A percentile compares a stretch with the other conserved stretches of the same genome.
phyloP scores from a whole-genome alignment of 2,888 invertebrate genomes.

The Flexamia atlantica region DNA sequence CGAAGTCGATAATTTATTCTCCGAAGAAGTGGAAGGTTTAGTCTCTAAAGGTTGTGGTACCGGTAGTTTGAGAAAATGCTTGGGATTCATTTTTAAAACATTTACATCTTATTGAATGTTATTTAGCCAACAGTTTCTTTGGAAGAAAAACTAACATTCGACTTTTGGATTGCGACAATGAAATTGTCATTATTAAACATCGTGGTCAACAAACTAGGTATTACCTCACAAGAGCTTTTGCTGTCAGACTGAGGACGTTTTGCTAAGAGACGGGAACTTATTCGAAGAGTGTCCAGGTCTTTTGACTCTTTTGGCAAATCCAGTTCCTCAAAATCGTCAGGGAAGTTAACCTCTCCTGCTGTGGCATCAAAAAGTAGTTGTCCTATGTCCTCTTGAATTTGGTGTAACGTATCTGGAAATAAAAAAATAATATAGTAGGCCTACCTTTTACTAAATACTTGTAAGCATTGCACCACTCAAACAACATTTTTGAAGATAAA shows the following conservation, averaged over 20 bases:
- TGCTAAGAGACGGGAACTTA: neutral
- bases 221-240: neutral
- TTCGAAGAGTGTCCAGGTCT: neutral
- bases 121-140: too few species aligned
- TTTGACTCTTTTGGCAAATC: neutral
- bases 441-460: neutral
- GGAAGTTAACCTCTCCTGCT: neutral
- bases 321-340: neutral
- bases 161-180: too few species aligned
- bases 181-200: too few species aligned
- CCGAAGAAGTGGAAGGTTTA: too few species aligned
- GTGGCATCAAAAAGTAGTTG: neutral
- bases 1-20: too few species aligned
- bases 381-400: neutral
- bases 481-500: neutral
- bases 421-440: neutral
- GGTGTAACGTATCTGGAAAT: neutral
- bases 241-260: neutral
- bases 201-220: too few species aligned
- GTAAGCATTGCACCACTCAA: neutral
- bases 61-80: too few species aligned
- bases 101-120: too few species aligned
- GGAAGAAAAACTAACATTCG: too few species aligned
- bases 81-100: too few species aligned
- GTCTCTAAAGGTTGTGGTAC: too few species aligned